Percentiles rank a stretch among this genome's conserved stretches.
Evolutionary conservation across 2,113 vertebrate genomes (phyloP).

Genomic region (Ptychochromis oligacanthus): DNA sequence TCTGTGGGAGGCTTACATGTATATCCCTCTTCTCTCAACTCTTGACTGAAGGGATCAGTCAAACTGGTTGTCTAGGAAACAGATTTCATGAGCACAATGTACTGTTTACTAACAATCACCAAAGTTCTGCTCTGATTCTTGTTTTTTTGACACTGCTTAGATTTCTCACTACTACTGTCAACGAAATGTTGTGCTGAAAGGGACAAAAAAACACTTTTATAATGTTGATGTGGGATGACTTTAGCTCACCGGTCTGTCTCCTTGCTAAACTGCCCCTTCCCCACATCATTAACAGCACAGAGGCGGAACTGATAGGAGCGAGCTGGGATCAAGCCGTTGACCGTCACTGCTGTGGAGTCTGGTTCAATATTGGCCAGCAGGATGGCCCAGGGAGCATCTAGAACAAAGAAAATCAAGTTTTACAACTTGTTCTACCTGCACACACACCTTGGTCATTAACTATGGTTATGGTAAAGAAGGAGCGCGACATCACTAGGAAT

Average conservation of each 20-base stretch:
- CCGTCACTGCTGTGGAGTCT: conserved; percentile 82
- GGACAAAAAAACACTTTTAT: background rate
- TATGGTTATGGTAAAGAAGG: background rate
- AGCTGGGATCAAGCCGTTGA: conserved; percentile 90
- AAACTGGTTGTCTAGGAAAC: conserved; percentile 39
- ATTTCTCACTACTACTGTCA: background rate
- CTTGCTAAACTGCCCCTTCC: conserved; percentile 95
- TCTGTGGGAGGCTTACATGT: conserved; percentile 7
- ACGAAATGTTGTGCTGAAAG: background rate
- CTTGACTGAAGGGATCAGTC: conserved; percentile 54
- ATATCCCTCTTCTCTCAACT: conserved; percentile 21
- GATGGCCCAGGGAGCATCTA: conserved; percentile 94
- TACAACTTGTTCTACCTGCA: background rate
- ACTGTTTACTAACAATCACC: background rate
- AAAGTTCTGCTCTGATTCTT: background rate
- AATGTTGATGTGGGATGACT: background rate
- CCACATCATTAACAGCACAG: conserved; percentile 94
- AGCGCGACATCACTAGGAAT: too few relatives aligned
- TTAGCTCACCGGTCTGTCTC: conserved; percentile 92
- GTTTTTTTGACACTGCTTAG: background rate
- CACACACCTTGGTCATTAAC: background rate
- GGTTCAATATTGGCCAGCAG: conserved; percentile 91
- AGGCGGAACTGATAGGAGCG: conserved; percentile 98
- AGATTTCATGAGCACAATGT: background rate
- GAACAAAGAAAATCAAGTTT: background rate